Base-by-base conservation (phyloP, 1,140 invertebrate genomes). In the Trichoplusia ni region DNA sequence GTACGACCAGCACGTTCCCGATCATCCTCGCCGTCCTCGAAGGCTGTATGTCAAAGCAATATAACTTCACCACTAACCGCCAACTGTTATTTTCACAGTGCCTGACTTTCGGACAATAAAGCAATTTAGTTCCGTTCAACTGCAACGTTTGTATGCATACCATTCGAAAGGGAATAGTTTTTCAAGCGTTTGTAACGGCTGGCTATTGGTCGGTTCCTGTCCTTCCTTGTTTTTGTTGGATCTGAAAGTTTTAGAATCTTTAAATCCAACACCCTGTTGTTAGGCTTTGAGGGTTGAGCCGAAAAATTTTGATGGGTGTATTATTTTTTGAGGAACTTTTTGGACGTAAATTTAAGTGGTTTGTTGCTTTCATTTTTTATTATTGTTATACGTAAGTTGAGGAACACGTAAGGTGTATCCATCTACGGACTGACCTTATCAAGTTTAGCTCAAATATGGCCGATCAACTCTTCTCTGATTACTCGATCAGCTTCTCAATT, bases 61-160 rank as follows among this genome's bases (percentile, higher is more conserved):
- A 54, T 35, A 38, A 54, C 51, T 38, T 38, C 33, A 11, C 19
- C 35, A 35, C 33, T 54, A 38, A 40, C 31, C 51, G 31, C 63
- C 58, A 61, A 66, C 59, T 65, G 63, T 63, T 70, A 70, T 70
- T 70, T 70, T 70, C 68, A 66, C 67, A 69, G 67, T 27, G 60
- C 47, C 51, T 59, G 58, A 66, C 68, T 70, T 66, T 66, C 47
- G 53, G 51, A 70, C 64, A 66, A 70, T 66, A 70, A 70, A 70
- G 63, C 58, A 70, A 66, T 70, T 66, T 62, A 65, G 51, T 53
- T 65, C 40, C 53, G 42, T 54, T 37, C 29, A 4, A 47, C 51
- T 51, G 40, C 29, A 16, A 33, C 40, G 47, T 47, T 63, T 63
- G 60, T 63, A 27, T 42, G 60, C 51, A 49, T 63, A 53, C 58